Conservation (phyloP, 2,113 vertebrate species). For the Furnarius figulus region DNA sequence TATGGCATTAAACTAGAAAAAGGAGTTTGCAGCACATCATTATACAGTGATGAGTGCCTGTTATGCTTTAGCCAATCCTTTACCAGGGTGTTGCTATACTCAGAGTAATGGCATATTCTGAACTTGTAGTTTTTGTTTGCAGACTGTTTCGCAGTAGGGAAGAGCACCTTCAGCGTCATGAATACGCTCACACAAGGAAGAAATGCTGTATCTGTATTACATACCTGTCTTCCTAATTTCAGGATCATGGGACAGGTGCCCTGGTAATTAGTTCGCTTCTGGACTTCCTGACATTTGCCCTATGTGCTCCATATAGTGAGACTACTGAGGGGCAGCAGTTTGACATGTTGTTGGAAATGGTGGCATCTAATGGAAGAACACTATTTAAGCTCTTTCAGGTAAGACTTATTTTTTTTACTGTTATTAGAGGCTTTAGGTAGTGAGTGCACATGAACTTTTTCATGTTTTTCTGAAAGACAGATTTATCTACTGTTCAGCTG, state of each 20-base stretch:
- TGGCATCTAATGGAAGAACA: conserved; percentile 91
- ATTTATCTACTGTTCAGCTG: background rate
- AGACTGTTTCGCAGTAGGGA: background rate
- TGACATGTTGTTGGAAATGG: conserved; percentile 99
- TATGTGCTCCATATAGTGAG: conserved; percentile 99
- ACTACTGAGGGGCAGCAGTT: conserved; percentile 98
- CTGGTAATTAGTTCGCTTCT: conserved; percentile 97
- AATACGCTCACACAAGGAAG: fast-evolving
- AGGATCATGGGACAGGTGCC: conserved; percentile 97
- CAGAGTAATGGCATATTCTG: background rate
- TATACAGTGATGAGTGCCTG: background rate
- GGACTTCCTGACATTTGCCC: conserved; percentile 98
- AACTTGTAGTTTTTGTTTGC: background rate
- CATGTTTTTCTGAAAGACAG: background rate
- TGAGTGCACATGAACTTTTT: background rate
- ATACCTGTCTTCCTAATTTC: conserved; percentile 47
- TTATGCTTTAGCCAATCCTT: background rate
- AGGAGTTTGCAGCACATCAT: background rate
- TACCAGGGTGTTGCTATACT: background rate
- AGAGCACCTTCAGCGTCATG: background rate
- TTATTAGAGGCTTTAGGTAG: background rate
- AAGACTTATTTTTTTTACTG: background rate
- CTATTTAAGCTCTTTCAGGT: conserved; percentile 99
- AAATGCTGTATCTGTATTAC: background rate
- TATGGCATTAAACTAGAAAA: background rate